Evolutionary conservation across 23 tunicate genomes (phyloP).

Genomic region (Botrylloides violaceus): DNA sequence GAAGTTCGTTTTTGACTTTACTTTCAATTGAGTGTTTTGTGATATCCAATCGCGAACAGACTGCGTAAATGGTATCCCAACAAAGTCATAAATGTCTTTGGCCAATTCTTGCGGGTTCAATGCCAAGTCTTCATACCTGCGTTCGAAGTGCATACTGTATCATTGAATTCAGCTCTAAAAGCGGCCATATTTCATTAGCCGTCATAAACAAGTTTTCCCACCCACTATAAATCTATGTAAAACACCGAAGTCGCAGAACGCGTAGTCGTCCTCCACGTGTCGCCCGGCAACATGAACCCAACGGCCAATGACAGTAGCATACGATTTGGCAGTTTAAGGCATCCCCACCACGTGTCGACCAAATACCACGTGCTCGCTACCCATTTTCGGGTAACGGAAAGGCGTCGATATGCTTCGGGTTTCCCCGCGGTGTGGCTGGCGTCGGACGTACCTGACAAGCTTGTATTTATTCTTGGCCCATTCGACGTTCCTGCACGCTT

Average conservation of each 20-base stretch:
- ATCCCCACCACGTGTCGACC: too few species aligned
- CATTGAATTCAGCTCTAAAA: not conserved
- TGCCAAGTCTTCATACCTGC: conserved; percentile 85
- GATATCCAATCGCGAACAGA: conserved; percentile 45
- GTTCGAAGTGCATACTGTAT: too few species aligned
- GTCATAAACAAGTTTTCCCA: not conserved
- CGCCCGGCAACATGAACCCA: too few species aligned
- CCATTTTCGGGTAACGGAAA: too few species aligned
- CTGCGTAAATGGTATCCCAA: conserved; percentile 30
- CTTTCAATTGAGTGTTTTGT: conserved; percentile 43
- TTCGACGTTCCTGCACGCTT: conserved; percentile 17
- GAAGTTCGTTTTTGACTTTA: not conserved
- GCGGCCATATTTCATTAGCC: not conserved
- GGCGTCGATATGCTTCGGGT: too few species aligned
- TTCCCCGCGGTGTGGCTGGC: too few species aligned
- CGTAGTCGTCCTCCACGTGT: too few species aligned
- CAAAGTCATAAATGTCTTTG: conserved; percentile 52
- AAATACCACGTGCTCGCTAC: too few species aligned
- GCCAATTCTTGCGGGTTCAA: conserved; percentile 40
- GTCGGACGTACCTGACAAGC: conserved; percentile 62
- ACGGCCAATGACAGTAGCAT: too few species aligned
- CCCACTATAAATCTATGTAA: not conserved
- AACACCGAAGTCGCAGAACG: too few species aligned
- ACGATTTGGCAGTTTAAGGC: too few species aligned
- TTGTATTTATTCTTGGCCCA: conserved; percentile 57